phyloP scores from a whole-genome alignment of 2,113 vertebrate genomes.

The Ailurus styani region DNA sequence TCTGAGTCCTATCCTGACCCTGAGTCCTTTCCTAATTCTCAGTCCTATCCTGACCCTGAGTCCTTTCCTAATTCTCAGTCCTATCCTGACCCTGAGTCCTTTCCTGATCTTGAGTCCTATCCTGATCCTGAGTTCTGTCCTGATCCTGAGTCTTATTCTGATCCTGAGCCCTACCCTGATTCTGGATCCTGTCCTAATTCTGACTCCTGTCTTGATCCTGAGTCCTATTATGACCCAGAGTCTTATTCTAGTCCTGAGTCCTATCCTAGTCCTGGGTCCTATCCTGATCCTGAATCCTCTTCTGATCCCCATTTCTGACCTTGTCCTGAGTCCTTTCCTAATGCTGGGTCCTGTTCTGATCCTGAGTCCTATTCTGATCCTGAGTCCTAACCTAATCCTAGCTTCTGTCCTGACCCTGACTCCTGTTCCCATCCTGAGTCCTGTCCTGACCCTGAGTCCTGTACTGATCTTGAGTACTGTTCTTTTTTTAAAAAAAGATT shows the following conservation, averaged over 20 bases:
- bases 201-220: background rate
- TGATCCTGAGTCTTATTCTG: background rate
- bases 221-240: too few relatives aligned
- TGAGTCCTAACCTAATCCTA: background rate
- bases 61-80: background rate
- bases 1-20: background rate
- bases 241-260: background rate
- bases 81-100: accelerated
- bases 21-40: background rate
- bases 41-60: background rate
- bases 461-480: background rate
- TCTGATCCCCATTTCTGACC: too few relatives aligned
- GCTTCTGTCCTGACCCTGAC: background rate
- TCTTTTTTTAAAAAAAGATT: too few relatives aligned
- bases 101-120: background rate
- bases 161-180: background rate
- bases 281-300: background rate
- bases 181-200: background rate
- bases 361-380: background rate
- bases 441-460: background rate
- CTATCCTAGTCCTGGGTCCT: background rate
- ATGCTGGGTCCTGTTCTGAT: background rate
- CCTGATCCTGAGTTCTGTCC: background rate
- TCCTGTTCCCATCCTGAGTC: background rate
- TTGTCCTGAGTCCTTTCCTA: background rate